A percentile compares a stretch with the other conserved stretches of the same genome.
These are phyloP conservation scores for Apis florea DNA, from an alignment of 1,140 invertebrate species.

Conservation along the genomic window DNA sequence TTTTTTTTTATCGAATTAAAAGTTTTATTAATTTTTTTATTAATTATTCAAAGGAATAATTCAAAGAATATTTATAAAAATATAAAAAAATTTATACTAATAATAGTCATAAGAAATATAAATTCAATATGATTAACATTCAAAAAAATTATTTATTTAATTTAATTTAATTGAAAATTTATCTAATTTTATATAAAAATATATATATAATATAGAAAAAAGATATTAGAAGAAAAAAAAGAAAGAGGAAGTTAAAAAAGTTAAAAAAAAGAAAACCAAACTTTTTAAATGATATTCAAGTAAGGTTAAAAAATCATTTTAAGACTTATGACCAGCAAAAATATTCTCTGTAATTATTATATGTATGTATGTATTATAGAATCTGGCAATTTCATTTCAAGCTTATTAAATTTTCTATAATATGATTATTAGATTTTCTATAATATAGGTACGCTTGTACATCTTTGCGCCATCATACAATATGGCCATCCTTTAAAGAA, in stretches of 20 bases:
- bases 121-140: too few relatives aligned
- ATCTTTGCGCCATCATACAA: background rate
- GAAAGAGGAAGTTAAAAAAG: background rate
- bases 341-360: background rate
- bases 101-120: too few relatives aligned
- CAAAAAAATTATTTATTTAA: too few relatives aligned
- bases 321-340: background rate
- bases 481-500: background rate
- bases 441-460: background rate
- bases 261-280: background rate
- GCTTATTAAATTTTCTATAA: constrained; percentile 6
- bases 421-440: constrained; percentile 12
- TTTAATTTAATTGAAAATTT: too few relatives aligned
- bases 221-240: too few relatives aligned
- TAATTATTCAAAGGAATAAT: too few relatives aligned
- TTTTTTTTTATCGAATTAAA: background rate
- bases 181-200: too few relatives aligned
- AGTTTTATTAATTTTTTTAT: background rate
- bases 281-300: background rate
- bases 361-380: background rate
- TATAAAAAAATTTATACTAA: too few relatives aligned
- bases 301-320: background rate
- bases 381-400: background rate
- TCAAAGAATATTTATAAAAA: too few relatives aligned
- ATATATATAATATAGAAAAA: too few relatives aligned